Conservation (phyloP, 92 coral and sea anemone species). For the Siderastrea radians region DNA sequence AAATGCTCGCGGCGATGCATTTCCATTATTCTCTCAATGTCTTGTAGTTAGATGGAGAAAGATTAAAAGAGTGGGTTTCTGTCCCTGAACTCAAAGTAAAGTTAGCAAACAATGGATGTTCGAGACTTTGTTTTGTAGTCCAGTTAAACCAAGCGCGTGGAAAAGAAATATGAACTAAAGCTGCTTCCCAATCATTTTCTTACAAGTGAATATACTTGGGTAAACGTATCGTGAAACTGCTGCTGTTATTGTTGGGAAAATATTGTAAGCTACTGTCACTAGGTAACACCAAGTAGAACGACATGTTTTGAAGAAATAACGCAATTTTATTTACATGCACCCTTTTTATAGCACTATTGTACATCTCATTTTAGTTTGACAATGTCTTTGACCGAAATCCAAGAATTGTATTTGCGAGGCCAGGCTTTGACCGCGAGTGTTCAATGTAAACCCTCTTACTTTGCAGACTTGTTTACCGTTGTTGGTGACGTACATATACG, state of each 20-base stretch:
- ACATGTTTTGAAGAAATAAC: neutral
- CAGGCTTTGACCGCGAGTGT: neutral
- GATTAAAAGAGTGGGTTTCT: no score
- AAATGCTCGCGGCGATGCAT: no score
- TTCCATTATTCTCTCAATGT: no score
- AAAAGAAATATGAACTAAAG: neutral
- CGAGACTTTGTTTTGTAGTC: no score
- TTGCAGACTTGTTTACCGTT: no score
- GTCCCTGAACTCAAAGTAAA: no score
- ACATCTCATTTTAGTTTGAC: neutral
- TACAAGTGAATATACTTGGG: neutral
- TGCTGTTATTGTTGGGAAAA: neutral
- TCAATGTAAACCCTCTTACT: no score
- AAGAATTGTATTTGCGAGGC: neutral
- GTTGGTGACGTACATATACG: no score
- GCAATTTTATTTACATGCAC: neutral
- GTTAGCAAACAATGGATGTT: no score
- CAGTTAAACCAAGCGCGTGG: neutral
- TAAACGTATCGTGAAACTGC: neutral
- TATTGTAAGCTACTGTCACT: neutral
- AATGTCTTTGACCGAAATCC: neutral
- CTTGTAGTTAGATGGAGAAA: no score
- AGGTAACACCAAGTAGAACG: constrained; percentile 5
- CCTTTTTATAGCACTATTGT: neutral
- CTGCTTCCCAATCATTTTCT: neutral